Evolutionary conservation across 1,140 invertebrate species (phyloP).

Genomic region (Melanaphis sacchari): DNA sequence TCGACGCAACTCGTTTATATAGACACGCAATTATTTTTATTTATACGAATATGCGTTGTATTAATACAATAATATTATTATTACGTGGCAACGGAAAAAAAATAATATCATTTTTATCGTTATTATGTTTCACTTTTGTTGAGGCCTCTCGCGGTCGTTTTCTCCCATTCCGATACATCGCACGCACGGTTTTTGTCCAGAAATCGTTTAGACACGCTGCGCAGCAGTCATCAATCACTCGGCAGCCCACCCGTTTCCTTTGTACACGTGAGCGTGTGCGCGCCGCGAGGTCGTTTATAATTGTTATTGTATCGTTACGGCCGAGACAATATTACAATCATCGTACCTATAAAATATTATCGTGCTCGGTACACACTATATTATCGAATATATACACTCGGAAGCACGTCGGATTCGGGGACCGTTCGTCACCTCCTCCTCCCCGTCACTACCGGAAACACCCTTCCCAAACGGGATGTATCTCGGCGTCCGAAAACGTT

Average conservation of each 20-base stretch:
- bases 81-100: background rate
- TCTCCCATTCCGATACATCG: background rate
- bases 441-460: background rate
- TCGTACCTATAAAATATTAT: background rate
- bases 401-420: background rate
- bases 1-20: background rate
- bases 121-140: background rate
- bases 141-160: background rate
- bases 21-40: background rate
- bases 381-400: background rate
- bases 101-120: background rate
- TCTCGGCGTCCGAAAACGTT: background rate
- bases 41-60: background rate
- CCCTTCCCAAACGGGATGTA: background rate
- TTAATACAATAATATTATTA: background rate
- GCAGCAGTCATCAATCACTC: background rate
- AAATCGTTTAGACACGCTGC: background rate
- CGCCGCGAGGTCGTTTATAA: background rate
- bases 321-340: background rate
- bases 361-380: background rate
- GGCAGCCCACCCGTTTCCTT: background rate
- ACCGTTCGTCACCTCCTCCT: background rate
- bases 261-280: background rate
- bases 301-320: slow-evolving; percentile 1
- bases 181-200: background rate